phyloP scores from a whole-genome alignment of 2,797 vertebrate genomes.

The Megaceryle alcyon region DNA sequence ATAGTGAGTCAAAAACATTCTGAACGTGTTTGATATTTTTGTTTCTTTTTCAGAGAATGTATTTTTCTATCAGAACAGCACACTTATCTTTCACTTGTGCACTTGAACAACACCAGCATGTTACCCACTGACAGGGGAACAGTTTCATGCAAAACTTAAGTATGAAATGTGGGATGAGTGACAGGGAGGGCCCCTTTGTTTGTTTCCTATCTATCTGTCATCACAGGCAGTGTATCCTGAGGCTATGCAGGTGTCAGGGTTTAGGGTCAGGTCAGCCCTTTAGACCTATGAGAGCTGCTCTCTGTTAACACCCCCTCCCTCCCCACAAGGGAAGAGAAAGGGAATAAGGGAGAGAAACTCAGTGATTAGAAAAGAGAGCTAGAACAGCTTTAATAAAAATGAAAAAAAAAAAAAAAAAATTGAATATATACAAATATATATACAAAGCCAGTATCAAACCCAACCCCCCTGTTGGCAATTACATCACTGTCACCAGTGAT shows the following conservation, averaged over 20 bases:
- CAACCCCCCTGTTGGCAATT: too few relatives aligned
- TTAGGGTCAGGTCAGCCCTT: too few relatives aligned
- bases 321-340: too few relatives aligned
- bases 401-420: too few relatives aligned
- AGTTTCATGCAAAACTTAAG: not conserved
- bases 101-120: not conserved
- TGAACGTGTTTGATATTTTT: not conserved
- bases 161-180: not conserved
- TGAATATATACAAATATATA: too few relatives aligned
- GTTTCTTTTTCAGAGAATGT: not conserved
- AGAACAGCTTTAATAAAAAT: too few relatives aligned
- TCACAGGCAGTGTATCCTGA: not conserved
- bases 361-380: too few relatives aligned
- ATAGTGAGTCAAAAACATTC: not conserved
- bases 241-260: not conserved
- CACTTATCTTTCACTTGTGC: not conserved
- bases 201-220: not conserved
- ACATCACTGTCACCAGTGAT: too few relatives aligned
- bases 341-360: too few relatives aligned
- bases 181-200: not conserved
- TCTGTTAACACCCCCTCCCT: too few relatives aligned
- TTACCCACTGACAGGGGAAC: not conserved
- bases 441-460: too few relatives aligned
- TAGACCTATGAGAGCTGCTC: too few relatives aligned
- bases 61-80: not conserved